phyloP scores from a whole-genome alignment of 2,888 invertebrate species.

The Pseudanteris insignis region DNA sequence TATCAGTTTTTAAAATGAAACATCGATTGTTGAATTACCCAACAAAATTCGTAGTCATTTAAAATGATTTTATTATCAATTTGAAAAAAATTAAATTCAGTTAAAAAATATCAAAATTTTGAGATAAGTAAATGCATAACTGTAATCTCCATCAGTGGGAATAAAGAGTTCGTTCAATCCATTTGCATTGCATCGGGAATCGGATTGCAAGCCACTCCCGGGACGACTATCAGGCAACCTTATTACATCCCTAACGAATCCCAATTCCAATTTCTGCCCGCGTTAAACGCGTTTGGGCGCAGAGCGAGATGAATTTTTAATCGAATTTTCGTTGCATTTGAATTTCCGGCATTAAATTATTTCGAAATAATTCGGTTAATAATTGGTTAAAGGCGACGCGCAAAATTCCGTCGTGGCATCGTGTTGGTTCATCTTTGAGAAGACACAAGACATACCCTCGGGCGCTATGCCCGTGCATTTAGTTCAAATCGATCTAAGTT shows the following conservation, averaged over 20 bases:
- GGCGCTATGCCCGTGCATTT: slow-evolving; percentile 42
- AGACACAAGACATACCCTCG: slow-evolving; percentile 42
- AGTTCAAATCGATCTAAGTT: slow-evolving; percentile 55
- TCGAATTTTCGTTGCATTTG: slow-evolving; percentile 39
- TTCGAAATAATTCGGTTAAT: slow-evolving; percentile 35
- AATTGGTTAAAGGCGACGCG: slow-evolving; percentile 29
- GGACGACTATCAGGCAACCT: slow-evolving; percentile 28
- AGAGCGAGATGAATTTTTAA: slow-evolving; percentile 42
- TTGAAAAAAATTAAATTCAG: too few relatives aligned
- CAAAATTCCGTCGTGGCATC: slow-evolving; percentile 22
- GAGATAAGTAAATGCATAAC: too few relatives aligned
- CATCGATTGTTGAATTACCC: too few relatives aligned
- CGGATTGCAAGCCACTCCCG: slow-evolving; percentile 1
- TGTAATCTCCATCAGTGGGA: too few relatives aligned
- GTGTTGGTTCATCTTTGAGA: slow-evolving; percentile 41
- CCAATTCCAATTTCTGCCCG: slow-evolving; percentile 37
- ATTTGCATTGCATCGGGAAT: slow-evolving; percentile 18
- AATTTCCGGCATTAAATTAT: slow-evolving; percentile 40
- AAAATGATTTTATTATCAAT: too few relatives aligned
- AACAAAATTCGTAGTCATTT: too few relatives aligned
- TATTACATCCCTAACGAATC: slow-evolving; percentile 37
- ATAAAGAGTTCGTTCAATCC: background rate
- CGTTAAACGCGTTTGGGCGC: slow-evolving; percentile 23
- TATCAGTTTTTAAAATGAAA: too few relatives aligned
- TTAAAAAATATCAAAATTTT: slow-evolving; percentile 11